Evolutionary conservation across 2,113 vertebrate species (phyloP), one percentile per base, ranked within the genome.

Genomic region (Labeo rohita): DNA sequence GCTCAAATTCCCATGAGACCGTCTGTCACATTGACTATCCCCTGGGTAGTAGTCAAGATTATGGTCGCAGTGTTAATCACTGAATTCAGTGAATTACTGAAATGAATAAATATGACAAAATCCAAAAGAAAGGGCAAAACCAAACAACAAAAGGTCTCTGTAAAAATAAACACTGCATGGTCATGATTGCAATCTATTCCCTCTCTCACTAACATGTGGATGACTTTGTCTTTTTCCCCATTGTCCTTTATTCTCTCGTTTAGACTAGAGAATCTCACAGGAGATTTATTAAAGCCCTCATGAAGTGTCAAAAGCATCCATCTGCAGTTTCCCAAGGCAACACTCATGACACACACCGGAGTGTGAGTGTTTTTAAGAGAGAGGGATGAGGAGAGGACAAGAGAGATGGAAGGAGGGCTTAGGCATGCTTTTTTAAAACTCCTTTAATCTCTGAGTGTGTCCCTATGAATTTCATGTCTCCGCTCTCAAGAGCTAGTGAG

Each of bases 221-320:
- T 18, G 15, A 79, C 65, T 83, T 87, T 63, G 45, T 43, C 74
- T 76, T 6, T 82, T 81, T 85, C 59, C 75, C 66, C 3, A 74
- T 86, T 86, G 83, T 82, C 87, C 87, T 81, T 61, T 72, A 87
- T 89, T 88, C 89, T 81, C 79, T 73, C 77, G 85, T 81, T 89
- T 86, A 88, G 47, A 90, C 75, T 70, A 87, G 83, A 68, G 92
- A 91, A 92, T 91, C 85, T 91, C 82, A 81, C 50, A 7, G 39
- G 82, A 83, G 86, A 89, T 90, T 91, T 92, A 89, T 87, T 86
- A 90, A 92, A 93, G 79, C 87, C 86, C 81, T 77, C 88, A 79
- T 80, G 76, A 91, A 89, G 89, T 87, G 90, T 90, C 85, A 87
- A 84, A 85, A 49, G 86, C 78, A 88, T 89, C 86, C 36, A 77